phyloP scores from a whole-genome alignment of 2,797 vertebrate species.

The Fringilla coelebs region DNA sequence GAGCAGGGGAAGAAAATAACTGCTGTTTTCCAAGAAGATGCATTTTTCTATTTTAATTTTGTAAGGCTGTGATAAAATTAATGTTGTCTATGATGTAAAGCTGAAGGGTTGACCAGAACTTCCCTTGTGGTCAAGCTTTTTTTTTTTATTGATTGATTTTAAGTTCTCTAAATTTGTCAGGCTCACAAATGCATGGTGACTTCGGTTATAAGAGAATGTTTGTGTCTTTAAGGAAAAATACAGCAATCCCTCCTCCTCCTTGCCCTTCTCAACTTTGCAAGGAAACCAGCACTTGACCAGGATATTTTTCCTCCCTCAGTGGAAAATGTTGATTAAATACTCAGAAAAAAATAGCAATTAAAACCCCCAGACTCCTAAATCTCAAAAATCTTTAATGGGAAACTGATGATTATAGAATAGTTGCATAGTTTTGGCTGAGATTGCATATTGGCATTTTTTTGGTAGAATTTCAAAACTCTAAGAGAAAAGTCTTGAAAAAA shows the following conservation, averaged over 20 bases:
- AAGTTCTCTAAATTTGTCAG: slow-evolving; percentile 55
- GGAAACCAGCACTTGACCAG: neutral
- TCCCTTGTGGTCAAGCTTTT: slow-evolving; percentile 51
- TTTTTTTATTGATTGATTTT: slow-evolving; percentile 60
- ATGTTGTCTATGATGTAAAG: slow-evolving; percentile 56
- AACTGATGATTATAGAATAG: neutral
- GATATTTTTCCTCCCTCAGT: neutral
- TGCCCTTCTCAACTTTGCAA: slow-evolving; percentile 38
- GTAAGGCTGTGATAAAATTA: slow-evolving; percentile 69
- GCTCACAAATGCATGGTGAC: neutral
- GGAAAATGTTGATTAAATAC: slow-evolving; percentile 35
- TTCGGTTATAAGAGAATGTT: slow-evolving; percentile 50
- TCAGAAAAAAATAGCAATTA: slow-evolving; percentile 13
- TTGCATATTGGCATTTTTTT: neutral
- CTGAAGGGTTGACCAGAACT: slow-evolving; percentile 43
- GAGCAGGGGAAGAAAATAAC: slow-evolving; percentile 54
- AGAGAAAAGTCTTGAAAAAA: neutral
- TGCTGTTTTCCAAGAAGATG: slow-evolving; percentile 68
- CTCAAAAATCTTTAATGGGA: neutral
- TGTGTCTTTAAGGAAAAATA: slow-evolving; percentile 64
- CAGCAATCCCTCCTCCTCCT: neutral
- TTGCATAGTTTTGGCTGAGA: neutral
- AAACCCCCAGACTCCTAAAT: neutral
- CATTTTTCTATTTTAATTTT: slow-evolving; percentile 68
- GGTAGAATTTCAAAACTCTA: neutral